Evolutionary conservation across 2,113 vertebrate genomes (phyloP).

Genomic region (Chaetorhynchus papuensis): DNA sequence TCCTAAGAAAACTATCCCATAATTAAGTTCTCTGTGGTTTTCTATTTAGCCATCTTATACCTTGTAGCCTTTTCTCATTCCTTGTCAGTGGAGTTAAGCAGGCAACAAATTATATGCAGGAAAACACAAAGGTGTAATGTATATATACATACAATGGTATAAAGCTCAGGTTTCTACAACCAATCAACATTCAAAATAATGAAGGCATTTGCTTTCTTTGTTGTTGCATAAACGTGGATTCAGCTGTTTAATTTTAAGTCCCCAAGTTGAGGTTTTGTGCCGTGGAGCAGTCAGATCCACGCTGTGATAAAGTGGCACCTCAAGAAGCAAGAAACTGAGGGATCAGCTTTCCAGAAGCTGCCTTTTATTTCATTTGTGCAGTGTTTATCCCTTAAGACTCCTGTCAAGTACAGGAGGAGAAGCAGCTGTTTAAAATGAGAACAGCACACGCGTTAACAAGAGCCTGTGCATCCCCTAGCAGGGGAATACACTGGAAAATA

Average conservation of each 20-base stretch:
- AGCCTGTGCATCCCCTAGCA: neutral
- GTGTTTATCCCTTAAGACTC: neutral
- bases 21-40: neutral
- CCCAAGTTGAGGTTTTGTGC: neutral
- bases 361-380: neutral
- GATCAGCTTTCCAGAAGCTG: neutral
- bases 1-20: neutral
- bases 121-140: neutral
- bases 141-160: neutral
- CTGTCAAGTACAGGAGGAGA: constrained; percentile 7
- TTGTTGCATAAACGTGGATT: neutral
- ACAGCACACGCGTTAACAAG: constrained; percentile 77
- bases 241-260: neutral
- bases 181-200: neutral
- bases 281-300: neutral
- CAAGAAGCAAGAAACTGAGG: neutral
- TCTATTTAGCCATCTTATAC: neutral
- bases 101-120: neutral
- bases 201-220: neutral
- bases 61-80: neutral
- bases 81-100: neutral
- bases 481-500: neutral
- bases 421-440: constrained; percentile 73
- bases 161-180: neutral
- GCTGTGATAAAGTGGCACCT: neutral